Conservation (phyloP, 92 coral and sea anemone species). For the Scolanthus callimorphus region DNA sequence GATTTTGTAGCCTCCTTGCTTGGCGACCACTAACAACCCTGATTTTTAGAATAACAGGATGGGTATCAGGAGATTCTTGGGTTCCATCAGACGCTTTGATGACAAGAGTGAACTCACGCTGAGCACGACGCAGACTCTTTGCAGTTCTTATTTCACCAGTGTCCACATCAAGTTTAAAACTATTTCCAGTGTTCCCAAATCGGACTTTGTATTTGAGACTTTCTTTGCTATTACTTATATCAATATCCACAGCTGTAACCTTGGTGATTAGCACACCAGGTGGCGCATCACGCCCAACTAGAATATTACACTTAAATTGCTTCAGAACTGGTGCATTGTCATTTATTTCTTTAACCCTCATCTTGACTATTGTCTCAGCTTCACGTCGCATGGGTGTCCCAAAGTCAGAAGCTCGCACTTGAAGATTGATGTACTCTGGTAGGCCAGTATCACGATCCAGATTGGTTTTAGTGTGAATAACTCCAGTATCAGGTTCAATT, state of each 20-base stretch:
- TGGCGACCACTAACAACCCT: constrained; percentile 50
- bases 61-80: constrained; percentile 49
- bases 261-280: constrained; percentile 64
- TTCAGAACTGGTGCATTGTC: constrained; percentile 84
- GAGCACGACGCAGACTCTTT: constrained; percentile 34
- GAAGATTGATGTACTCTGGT: constrained; percentile 74
- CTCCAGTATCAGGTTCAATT: constrained; percentile 77
- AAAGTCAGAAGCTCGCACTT: constrained; percentile 90
- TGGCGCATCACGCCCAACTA: constrained; percentile 59
- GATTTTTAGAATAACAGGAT: constrained; percentile 59
- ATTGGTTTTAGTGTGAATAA: constrained; percentile 50
- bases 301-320: constrained; percentile 61
- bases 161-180: constrained; percentile 47
- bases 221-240: constrained; percentile 41
- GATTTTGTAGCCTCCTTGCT: constrained; percentile 48
- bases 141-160: constrained; percentile 68
- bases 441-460: constrained; percentile 80
- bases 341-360: constrained; percentile 64
- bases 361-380: constrained; percentile 72
- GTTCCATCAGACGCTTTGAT: constrained; percentile 70
- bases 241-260: constrained; percentile 85
- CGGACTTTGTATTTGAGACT: constrained; percentile 28
- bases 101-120: constrained; percentile 32
- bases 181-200: constrained; percentile 55
- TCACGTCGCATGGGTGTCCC: constrained; percentile 86